Base-by-base conservation (phyloP, 2,797 vertebrate species). In the Otus scops region DNA sequence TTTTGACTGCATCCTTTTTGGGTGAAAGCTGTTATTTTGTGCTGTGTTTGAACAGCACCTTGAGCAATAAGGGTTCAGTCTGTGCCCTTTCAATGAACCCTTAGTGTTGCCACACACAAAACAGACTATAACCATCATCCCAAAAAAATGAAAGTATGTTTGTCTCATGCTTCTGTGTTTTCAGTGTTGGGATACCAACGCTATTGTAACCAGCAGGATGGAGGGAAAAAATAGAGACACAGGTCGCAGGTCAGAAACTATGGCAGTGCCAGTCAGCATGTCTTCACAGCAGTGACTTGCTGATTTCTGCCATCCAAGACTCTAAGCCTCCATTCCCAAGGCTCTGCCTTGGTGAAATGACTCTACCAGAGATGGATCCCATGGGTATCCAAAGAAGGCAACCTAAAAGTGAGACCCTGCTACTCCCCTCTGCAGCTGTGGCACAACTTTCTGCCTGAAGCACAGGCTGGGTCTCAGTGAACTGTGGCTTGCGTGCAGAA, bases 371-470 rank as follows among this genome's bases (percentile, higher is more conserved):
- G n/a, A 38, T 26, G 8, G 8, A 13, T 45, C 32, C 14, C 43
- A 38, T 32, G 16, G 2, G 1, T 51, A 30, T 11, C 14, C 56
- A 45, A 45, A 71, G 11, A 73, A 77, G 22, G 16, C 50, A 78
- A 51, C 47, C 53, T 26, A 61, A 24, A 92, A 59, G 3, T 15
- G 39, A 30, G 47, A 61, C 22, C 28, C 39, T 63, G 21, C 18
- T 67, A 28, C 43, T 88, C 36, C 81, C 28, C 45, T 27, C 39
- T 64, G 32, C 94, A 98, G 98, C 84, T 97, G 97, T 17, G 86
- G 91, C 22, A 85, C 91, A 91, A 98, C 97, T 92, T 98, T 98
- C 86, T 97, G 97, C 56, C 94, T 98, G 73, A 98, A 98, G 78
- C 96, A 98, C 94, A 94, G 97, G 51, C 95, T 98, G 68, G 94